phyloP scores from a whole-genome alignment of 2,888 invertebrate species.

The Hypselothyrea guttata region DNA sequence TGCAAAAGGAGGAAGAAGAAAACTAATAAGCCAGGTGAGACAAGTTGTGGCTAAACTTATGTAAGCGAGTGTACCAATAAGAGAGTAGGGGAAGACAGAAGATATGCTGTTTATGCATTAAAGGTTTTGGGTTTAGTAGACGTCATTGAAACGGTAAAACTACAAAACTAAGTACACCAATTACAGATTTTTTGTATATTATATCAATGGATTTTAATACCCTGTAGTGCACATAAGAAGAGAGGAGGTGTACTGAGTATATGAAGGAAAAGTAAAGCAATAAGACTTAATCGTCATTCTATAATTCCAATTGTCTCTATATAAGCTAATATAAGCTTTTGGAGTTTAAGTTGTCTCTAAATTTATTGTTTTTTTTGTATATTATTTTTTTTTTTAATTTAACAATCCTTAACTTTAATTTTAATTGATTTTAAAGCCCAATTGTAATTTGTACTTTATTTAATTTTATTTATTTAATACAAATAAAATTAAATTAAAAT shows the following conservation, averaged over 20 bases:
- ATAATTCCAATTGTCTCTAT: no score
- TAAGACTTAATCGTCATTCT: no score
- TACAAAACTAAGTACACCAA: conserved; percentile 68
- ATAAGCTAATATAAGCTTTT: no score
- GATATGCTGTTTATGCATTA: conserved; percentile 36
- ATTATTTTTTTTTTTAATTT: no score
- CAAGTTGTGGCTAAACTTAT: not conserved
- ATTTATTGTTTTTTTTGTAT: no score
- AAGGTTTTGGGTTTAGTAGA: conserved; percentile 17
- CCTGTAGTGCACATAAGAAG: not conserved
- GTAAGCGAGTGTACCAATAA: conserved; percentile 3
- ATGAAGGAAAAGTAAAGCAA: no score
- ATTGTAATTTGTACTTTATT: no score
- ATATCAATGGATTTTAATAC: conserved; percentile 42
- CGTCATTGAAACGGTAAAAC: conserved; percentile 69
- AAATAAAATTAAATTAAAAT: not conserved
- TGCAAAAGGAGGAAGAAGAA: no score
- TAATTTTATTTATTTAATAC: no score
- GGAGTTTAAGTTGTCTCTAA: no score
- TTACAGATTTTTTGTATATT: conserved; percentile 24
- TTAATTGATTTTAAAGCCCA: no score
- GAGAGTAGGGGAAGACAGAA: conserved; percentile 9
- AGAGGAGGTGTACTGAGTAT: not conserved
- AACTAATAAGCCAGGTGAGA: conserved; percentile 63
- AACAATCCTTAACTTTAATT: no score